Evolutionary conservation across 2,888 invertebrate genomes (phyloP), one percentile per base, ranked within the genome.

Genomic region (Ceratothoa steindachneri): DNA sequence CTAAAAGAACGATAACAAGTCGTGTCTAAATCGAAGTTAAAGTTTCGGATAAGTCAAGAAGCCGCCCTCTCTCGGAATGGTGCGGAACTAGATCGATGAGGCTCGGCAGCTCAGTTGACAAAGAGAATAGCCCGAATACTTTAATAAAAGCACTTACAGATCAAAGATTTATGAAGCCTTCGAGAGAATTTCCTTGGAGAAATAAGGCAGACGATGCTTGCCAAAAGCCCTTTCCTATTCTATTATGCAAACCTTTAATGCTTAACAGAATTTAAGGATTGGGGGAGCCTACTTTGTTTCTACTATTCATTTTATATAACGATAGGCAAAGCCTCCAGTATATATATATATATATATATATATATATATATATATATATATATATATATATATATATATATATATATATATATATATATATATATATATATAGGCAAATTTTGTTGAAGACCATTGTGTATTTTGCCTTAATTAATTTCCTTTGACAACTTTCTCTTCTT

Each of bases 311-410:
- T 41, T 41, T 15, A 41, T 9, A 41, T 9, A 41, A n/a, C n/a
- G n/a, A n/a, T n/a, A n/a, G n/a, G n/a, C n/a, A n/a, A n/a, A n/a
- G n/a, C n/a, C n/a, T n/a, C 7, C 24, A 12, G 24, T 55, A 55
- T 55, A 55, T 55, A 55, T 55, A 55, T 55, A 55, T 19, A 55
- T 19, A 67, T 28, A 67, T 67, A 67, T 67, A 67, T 67, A 28
- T 67, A 67, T 67, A 67, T 67, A 3, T 67, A 67, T 67, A 28
- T 67, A 67, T 67, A 67, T 1, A 3, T 30, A 67, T 64, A 64
- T 64, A 64, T 64, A 64, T 64, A 64, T 64, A 2, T 64, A 64
- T 2, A 64, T 64, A 64, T 64, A 64, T 64, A 64, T 64, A 64
- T 64, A 64, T 64, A 64, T 64, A 64, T 64, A 64, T 64, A 2